Percentiles rank a stretch among this genome's conserved stretches.
Conservation (phyloP, 2,888 invertebrate genomes). For the Stramonita haemastoma region DNA sequence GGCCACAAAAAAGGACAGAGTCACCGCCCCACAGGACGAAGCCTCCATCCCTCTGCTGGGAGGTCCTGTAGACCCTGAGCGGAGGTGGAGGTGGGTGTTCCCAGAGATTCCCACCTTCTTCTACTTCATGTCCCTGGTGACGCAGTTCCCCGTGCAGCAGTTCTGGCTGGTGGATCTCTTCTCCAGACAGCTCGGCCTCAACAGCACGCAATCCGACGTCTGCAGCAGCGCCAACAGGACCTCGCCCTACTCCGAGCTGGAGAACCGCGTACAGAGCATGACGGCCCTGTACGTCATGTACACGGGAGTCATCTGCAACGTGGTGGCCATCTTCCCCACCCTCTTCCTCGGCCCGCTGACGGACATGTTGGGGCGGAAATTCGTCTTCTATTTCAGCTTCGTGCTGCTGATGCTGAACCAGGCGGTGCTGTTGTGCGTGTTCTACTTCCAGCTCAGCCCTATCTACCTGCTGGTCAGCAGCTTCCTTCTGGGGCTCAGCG, state of each 20-base stretch:
- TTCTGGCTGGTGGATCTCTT: constrained; percentile 30
- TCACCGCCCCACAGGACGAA: too few relatives aligned
- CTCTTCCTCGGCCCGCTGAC: constrained; percentile 13
- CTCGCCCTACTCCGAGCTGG: neutral
- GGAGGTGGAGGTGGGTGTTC: neutral
- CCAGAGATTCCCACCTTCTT: constrained; percentile 15
- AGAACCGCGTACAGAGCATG: neutral
- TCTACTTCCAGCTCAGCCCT: constrained; percentile 29
- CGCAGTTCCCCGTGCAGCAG: constrained; percentile 24
- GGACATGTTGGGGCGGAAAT: constrained; percentile 29
- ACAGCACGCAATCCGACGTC: neutral
- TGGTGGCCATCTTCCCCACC: constrained; percentile 12
- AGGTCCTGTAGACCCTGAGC: too few relatives aligned
- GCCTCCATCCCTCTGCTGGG: too few relatives aligned
- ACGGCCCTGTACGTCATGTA: constrained; percentile 15
- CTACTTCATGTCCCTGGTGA: constrained; percentile 3
- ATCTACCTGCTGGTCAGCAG: constrained; percentile 44
- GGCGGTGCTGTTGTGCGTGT: constrained; percentile 39
- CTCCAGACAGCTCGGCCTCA: neutral
- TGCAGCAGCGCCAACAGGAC: neutral
- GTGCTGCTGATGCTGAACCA: neutral
- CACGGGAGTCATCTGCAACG: constrained; percentile 3
- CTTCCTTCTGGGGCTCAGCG: constrained; percentile 48
- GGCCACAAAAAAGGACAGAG: too few relatives aligned
- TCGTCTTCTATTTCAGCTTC: neutral